Conservation (phyloP, 2,113 vertebrate genomes). For the Apodemus speciosus region DNA sequence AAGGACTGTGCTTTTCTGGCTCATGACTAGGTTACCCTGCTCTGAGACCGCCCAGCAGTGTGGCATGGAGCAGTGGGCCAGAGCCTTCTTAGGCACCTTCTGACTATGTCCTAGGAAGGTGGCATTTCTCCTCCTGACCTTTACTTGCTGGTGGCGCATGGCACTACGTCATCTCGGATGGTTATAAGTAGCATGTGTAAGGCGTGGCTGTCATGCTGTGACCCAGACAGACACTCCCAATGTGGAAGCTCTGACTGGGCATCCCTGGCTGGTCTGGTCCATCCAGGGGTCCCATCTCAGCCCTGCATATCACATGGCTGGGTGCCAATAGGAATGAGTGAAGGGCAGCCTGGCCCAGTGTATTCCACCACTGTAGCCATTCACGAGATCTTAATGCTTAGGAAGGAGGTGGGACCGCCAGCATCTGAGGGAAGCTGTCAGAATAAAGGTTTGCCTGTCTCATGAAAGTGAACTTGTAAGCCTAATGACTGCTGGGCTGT, state of each 20-base stretch:
- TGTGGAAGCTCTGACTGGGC: neutral
- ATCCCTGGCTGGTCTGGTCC: neutral
- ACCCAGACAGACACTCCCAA: fast-evolving
- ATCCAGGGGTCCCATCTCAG: neutral
- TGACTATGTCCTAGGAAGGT: no score
- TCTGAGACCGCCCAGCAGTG: neutral
- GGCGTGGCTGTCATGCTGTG: neutral
- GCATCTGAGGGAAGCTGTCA: conserved; percentile 38
- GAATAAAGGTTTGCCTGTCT: conserved; percentile 43
- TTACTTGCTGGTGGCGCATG: neutral
- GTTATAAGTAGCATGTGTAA: fast-evolving
- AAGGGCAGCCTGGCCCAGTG: neutral
- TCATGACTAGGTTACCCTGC: neutral
- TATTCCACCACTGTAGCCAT: neutral
- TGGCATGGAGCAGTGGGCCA: fast-evolving
- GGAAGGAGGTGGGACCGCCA: conserved; percentile 19
- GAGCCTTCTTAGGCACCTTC: neutral
- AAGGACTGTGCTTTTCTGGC: neutral
- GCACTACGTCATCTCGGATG: neutral
- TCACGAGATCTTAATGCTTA: conserved; percentile 36
- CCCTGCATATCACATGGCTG: neutral
- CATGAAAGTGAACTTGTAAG: conserved; percentile 19
- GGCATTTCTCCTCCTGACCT: neutral
- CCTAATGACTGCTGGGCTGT: conserved; percentile 47
- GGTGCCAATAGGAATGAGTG: neutral